Percentiles rank a stretch among this genome's conserved stretches.
These are phyloP conservation scores for Hyperopisus bebe DNA, from an alignment of 2,113 vertebrate genomes.

Conservation along the genomic window DNA sequence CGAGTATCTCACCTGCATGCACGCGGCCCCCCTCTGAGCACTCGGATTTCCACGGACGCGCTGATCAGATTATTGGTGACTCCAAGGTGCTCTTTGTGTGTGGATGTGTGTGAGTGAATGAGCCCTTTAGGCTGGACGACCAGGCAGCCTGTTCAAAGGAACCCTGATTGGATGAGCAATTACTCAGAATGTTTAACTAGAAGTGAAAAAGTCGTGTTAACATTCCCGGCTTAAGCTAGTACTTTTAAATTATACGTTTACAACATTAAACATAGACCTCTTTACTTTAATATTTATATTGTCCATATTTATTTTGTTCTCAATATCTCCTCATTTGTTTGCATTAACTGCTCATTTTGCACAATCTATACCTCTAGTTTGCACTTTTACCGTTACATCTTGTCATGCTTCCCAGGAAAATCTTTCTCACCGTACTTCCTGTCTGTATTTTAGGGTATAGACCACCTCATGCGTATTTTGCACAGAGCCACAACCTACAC, in stretches of 20 bases:
- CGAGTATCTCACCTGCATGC: background rate
- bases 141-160: background rate
- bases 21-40: background rate
- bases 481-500: background rate
- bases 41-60: background rate
- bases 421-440: background rate
- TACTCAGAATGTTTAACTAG: background rate
- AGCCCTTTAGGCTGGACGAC: background rate
- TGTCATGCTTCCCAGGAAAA: background rate
- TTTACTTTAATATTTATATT: background rate
- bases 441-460: background rate
- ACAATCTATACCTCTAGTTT: background rate
- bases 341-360: background rate
- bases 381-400: background rate
- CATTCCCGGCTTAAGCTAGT: background rate
- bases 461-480: background rate
- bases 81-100: background rate
- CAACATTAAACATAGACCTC: background rate
- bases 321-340: background rate
- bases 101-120: background rate
- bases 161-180: background rate
- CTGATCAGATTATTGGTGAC: background rate
- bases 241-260: background rate
- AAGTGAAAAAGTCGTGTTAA: background rate
- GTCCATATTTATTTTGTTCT: background rate